Percentiles rank a stretch among this genome's conserved stretches.
Conservation (phyloP, 2,113 vertebrate genomes). For the Theristicus caerulescens region DNA sequence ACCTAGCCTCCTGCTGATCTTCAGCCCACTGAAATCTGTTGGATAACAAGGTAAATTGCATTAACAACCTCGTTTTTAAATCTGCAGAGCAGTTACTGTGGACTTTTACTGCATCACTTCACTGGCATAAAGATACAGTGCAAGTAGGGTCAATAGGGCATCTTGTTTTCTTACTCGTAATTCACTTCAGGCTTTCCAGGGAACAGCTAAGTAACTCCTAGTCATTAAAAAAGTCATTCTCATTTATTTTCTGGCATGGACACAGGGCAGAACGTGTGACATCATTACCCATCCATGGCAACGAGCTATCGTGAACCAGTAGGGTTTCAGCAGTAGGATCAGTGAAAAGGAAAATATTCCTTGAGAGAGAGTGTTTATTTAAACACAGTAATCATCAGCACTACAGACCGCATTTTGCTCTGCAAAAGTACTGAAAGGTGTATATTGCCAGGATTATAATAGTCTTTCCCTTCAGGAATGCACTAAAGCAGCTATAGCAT, state of each 20-base stretch:
- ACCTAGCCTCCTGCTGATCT: not conserved
- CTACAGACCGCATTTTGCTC: not conserved
- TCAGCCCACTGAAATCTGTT: not conserved
- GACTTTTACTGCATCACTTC: not conserved
- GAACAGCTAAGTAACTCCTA: not conserved
- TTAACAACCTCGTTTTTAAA: not conserved
- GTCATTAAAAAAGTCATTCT: not conserved
- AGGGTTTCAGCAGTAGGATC: not conserved
- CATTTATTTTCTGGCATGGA: constrained; percentile 12
- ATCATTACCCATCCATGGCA: constrained; percentile 27
- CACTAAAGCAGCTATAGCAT: not conserved
- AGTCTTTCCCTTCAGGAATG: not conserved
- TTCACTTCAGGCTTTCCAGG: constrained; percentile 5
- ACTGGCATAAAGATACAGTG: not conserved
- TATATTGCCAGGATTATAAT: not conserved
- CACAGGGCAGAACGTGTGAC: constrained; percentile 20
- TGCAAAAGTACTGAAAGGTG: not conserved
- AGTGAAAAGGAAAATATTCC: not conserved
- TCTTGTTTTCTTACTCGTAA: not conserved
- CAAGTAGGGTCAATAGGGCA: not conserved
- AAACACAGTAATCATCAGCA: not conserved
- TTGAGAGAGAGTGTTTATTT: not conserved
- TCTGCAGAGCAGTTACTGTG: not conserved
- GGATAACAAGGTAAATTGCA: not conserved
- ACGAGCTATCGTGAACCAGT: not conserved